A percentile compares a stretch with the other conserved stretches of the same genome.
Conservation (phyloP, 1,140 invertebrate genomes). For the Camponotus floridanus region DNA sequence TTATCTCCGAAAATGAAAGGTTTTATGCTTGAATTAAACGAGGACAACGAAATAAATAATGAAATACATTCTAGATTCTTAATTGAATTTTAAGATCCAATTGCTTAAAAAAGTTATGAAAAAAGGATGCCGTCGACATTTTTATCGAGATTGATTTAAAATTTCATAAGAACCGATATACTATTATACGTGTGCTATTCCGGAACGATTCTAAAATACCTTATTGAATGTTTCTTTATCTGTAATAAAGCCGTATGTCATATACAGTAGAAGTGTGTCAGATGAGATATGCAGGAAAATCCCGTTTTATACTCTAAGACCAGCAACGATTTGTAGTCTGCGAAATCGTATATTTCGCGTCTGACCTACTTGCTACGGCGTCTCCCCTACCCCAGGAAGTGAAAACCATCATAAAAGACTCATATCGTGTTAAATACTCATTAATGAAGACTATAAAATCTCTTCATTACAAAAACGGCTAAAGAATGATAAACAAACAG, state of each 20-base stretch:
- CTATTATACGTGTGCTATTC: neutral
- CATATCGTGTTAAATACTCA: slow-evolving; percentile 48
- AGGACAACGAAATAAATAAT: neutral
- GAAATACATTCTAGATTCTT: neutral
- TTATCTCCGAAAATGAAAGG: neutral
- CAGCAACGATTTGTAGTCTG: slow-evolving; percentile 15
- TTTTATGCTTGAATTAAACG: neutral
- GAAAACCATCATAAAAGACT: slow-evolving; percentile 61
- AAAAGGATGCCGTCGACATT: neutral
- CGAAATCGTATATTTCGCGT: slow-evolving; percentile 65
- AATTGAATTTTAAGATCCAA: neutral
- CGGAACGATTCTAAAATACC: neutral
- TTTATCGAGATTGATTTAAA: neutral
- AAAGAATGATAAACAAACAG: neutral
- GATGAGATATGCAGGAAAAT: slow-evolving; percentile 20
- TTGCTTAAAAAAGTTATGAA: neutral
- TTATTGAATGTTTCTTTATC: neutral
- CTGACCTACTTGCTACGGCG: slow-evolving; percentile 64
- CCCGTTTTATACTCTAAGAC: slow-evolving; percentile 25
- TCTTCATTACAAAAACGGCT: neutral
- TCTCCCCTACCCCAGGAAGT: slow-evolving; percentile 42
- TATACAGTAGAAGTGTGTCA: neutral
- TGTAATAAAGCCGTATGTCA: neutral
- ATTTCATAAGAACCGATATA: neutral
- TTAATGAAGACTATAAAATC: slow-evolving; percentile 45